Base-by-base conservation (phyloP, 1,140 invertebrate genomes). In the Agrypnia vestita region DNA sequence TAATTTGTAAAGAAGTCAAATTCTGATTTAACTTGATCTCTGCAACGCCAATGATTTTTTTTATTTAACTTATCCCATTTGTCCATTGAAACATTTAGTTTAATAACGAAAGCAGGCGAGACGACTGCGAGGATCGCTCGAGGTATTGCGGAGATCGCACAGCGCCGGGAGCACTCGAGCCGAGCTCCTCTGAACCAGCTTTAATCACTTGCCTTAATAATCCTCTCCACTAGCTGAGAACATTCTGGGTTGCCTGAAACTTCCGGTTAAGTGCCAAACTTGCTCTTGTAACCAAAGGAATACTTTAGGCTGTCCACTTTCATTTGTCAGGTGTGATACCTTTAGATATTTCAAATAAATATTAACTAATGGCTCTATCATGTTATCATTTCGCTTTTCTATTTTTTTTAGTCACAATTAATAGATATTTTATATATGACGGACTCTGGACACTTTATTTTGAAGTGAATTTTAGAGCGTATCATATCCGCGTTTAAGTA, bases 1-100 rank as follows among this genome's bases (percentile, higher is more conserved):
- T 35, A 21, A 21, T 21, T 13, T 25, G 10, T 64, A 35, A 11
- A 13, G 15, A 47, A 19, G 43, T 69, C 17, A 49, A 49, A 51
- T 15, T 55, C 1, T 55, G 49, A 51, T 53, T 47, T 76, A 69
- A 61, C 73, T 21, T 71, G 79, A 80, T 80, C 79, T 80, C 79
- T 71, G 61, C 17, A n/a, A 69, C 62, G 49, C 79, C 79, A 80
- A 80, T 80, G 79, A 80, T 76, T 80, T 69, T 46, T 79, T 35
- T 46, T 44, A 49, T 61, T n/a, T 72, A 79, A 69, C 12, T 19
- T 17, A 6, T 35, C 61, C 6, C 3, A 19, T 64, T 64, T 13
- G 13, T 44, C 19, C 10, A n/a, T 62, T 12, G 25, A 64, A n/a
- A 64, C 13, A 64, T 62, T 62, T 62, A 62, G n/a, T 13, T 4